These are phyloP conservation scores for Lymantria monacha DNA, from an alignment of 2,888 invertebrate genomes.

Conservation along the genomic window DNA sequence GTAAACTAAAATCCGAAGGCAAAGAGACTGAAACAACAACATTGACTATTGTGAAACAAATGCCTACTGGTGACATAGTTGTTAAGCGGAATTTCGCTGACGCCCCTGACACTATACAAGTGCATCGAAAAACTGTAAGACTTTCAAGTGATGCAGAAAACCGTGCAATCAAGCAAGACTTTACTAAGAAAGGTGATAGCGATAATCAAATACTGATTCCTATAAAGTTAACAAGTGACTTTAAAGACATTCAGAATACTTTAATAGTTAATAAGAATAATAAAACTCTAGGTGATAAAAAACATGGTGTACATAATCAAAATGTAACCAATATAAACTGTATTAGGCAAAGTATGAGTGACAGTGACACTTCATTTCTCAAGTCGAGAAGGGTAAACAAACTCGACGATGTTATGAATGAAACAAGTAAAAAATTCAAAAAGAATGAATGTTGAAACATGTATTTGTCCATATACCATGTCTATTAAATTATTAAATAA, in stretches of 20 bases:
- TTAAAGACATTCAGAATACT: slow-evolving; percentile 78
- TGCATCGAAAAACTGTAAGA: slow-evolving; percentile 67
- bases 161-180: slow-evolving; percentile 70
- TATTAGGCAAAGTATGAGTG: slow-evolving; percentile 69
- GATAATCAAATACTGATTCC: slow-evolving; percentile 75
- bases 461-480: slow-evolving; percentile 57
- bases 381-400: slow-evolving; percentile 70
- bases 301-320: slow-evolving; percentile 76
- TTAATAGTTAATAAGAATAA: slow-evolving; percentile 77
- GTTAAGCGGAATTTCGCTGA: slow-evolving; percentile 69
- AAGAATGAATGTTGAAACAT: slow-evolving; percentile 71
- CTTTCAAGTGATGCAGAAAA: slow-evolving; percentile 72
- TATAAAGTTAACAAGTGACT: slow-evolving; percentile 69
- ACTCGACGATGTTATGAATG: slow-evolving; percentile 69
- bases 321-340: slow-evolving; percentile 73
- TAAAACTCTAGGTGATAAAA: slow-evolving; percentile 76
- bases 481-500: slow-evolving; percentile 75
- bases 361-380: slow-evolving; percentile 70
- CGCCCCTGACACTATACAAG: slow-evolving; percentile 64
- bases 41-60: slow-evolving; percentile 72
- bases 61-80: slow-evolving; percentile 67
- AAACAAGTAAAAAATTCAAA: slow-evolving; percentile 74
- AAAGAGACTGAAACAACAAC: slow-evolving; percentile 63
- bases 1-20: slow-evolving; percentile 54
- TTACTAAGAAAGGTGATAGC: slow-evolving; percentile 70